phyloP scores from a whole-genome alignment of 2,113 vertebrate species.

The Microtus oregoni region DNA sequence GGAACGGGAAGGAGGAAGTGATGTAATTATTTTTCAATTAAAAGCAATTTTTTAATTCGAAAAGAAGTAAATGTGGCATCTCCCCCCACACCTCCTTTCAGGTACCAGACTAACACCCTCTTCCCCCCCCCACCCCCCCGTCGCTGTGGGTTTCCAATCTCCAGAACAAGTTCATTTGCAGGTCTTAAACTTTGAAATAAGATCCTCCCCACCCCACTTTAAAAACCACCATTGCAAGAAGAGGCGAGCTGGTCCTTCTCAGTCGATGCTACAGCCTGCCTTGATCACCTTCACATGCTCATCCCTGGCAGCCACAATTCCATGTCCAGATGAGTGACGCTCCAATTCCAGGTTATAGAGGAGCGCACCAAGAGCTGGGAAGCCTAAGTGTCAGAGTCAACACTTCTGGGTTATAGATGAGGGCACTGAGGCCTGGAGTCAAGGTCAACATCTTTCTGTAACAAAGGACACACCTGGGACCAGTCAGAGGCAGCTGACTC shows the following conservation, averaged over 20 bases:
- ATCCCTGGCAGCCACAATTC: not conserved
- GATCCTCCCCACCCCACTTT: not conserved
- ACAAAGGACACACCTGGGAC: not conserved
- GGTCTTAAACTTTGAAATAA: not conserved
- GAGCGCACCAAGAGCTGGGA: not conserved
- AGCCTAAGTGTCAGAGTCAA: not conserved
- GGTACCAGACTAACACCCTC: not conserved
- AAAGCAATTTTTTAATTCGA: not conserved
- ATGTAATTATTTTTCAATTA: not conserved
- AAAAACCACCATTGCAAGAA: not conserved
- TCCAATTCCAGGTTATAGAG: not conserved
- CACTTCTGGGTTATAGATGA: not conserved
- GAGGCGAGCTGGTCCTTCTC: not conserved
- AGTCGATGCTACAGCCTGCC: not conserved
- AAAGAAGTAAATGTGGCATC: not conserved
- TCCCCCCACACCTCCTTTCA: not conserved
- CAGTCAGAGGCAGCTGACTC: not conserved
- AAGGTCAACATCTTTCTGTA: not conserved
- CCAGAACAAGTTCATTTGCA: not conserved
- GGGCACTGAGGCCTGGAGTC: not conserved
- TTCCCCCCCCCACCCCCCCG: accelerated
- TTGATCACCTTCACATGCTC: not conserved
- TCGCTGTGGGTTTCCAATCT: not conserved
- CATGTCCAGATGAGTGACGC: not conserved
- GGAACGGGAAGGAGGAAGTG: not conserved